Base-by-base conservation (phyloP, 2,888 invertebrate genomes). In the Microplitis deprimator region DNA sequence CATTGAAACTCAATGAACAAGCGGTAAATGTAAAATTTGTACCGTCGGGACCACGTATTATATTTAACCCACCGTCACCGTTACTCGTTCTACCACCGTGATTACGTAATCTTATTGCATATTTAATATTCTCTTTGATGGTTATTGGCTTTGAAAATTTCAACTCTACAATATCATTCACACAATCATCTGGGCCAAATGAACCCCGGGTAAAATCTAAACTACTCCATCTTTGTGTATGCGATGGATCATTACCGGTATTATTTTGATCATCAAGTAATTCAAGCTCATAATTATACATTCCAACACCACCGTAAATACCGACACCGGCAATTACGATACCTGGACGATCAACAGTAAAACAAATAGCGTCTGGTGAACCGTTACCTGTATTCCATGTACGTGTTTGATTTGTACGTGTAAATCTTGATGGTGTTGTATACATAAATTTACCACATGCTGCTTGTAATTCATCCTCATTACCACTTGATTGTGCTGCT, bases 351-450 rank as follows among this genome's bases (percentile, higher is more conserved):
- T 99, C 98, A 8, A 98, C 98, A 59, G 95, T 94, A 87, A 98
- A 97, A 85, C 96, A 96, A 84, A 99, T 96, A 0, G 98, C 98
- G 91, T 99, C 99, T 0, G 98, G 97, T 8, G 97, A 97, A 41
- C 98, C 98, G 89, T 97, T 97, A 4, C 98, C 97, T 0, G 98
- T 97, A 89, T 98, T 98, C 99, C 99, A 99, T 0, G 96, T 96
- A 67, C 97, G 93, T 70, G 95, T 95, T 82, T 95, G 94, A 89
- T 97, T 98, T 67, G 96, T 95, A 69, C 97, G 94, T 64, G 96
- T 95, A 90, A 98, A 99, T 39, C 98, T 93, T 59, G 96, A 95
- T 0, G 97, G 96, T 0, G 98, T 97, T 67, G 95, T 93, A 81
- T 96, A 93, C 82, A 97, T 91, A 60, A 96, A 94, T 68, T 96